Evolutionary conservation across 2,888 invertebrate species (phyloP).

Genomic region (Himalopsyche kuldschensis): DNA sequence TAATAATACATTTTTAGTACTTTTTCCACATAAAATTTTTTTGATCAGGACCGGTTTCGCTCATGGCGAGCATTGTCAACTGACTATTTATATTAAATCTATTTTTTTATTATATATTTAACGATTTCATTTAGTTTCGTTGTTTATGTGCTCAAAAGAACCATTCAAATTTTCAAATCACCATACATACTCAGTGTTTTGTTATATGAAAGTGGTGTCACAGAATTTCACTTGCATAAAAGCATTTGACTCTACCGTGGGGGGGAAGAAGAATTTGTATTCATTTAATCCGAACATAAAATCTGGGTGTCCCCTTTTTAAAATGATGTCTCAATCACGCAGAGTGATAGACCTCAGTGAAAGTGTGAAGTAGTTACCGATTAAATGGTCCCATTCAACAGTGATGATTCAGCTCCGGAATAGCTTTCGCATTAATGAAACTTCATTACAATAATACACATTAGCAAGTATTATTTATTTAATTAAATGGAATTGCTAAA

Average conservation of each 20-base stretch:
- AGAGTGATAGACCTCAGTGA: constrained; percentile 37
- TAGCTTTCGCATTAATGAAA: not conserved
- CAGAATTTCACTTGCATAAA: not conserved
- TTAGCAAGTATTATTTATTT: too few species aligned
- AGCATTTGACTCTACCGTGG: constrained; percentile 18
- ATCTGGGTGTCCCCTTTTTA: constrained; percentile 27
- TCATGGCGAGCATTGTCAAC: too few species aligned
- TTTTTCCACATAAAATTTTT: too few species aligned
- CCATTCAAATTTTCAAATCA: not conserved
- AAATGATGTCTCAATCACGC: constrained; percentile 39
- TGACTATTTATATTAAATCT: too few species aligned
- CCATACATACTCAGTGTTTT: not conserved
- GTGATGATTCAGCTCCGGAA: not conserved
- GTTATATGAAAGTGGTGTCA: not conserved
- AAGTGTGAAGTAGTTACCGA: constrained; percentile 4
- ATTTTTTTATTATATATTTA: too few species aligned
- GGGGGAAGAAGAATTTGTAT: constrained; percentile 30
- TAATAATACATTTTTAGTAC: too few species aligned
- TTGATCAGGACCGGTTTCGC: too few species aligned
- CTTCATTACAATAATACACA: not conserved
- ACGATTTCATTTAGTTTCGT: too few species aligned
- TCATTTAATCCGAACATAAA: constrained; percentile 39
- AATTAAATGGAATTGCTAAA: too few species aligned
- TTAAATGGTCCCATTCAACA: not conserved
- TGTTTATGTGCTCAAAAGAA: too few species aligned